Evolutionary conservation across 2,797 vertebrate genomes (phyloP), one percentile per base, ranked within the genome.

Genomic region (Echeneis naucrates): DNA sequence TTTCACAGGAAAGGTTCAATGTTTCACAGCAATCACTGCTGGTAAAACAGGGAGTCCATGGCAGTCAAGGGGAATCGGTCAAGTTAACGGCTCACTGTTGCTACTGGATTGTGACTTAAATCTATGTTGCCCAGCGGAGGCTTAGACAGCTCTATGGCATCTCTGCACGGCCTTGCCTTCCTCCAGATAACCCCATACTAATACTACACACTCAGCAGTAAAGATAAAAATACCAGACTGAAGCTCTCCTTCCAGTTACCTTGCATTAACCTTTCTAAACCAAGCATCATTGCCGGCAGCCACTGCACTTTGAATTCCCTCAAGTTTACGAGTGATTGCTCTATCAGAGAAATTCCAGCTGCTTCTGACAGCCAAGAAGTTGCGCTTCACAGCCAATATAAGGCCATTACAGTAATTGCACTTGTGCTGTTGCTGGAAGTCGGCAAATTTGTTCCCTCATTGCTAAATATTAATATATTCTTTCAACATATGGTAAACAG

Each of bases 61-160:
- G 54, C 23, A 62, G 63, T 54, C 0, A 4, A 56, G 30, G 48
- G 59, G 75, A 83, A 86, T 89, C 76, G 40, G 72, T 81, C 78
- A 81, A 51, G 68, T 78, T 81, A 79, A 84, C 60, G 50, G 78
- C 72, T 83, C 73, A 69, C 59, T 32, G 64, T 60, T 76, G 42
- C 69, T 65, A 38, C 76, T 70, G 77, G 74, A 79, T 80, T 68
- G 64, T 61, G 68, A 78, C 62, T 72, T 51, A 60, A 76, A 84
- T 71, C 76, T 59, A 47, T 57, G 71, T 51, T 53, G 56, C 58
- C 56, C 23, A 16, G 44, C 5, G 6, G 59, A 75, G 63, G 66
- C 50, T 81, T 78, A 74, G 8, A 33, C 23, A 21, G 44, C 35
- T 80, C 63, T 74, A 35, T 40, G 72, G 68, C 26, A 72, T 61